Percentiles rank a stretch among this genome's conserved stretches.
Evolutionary conservation across 2,888 invertebrate species (phyloP).

Genomic region (Heliconius aoede): DNA sequence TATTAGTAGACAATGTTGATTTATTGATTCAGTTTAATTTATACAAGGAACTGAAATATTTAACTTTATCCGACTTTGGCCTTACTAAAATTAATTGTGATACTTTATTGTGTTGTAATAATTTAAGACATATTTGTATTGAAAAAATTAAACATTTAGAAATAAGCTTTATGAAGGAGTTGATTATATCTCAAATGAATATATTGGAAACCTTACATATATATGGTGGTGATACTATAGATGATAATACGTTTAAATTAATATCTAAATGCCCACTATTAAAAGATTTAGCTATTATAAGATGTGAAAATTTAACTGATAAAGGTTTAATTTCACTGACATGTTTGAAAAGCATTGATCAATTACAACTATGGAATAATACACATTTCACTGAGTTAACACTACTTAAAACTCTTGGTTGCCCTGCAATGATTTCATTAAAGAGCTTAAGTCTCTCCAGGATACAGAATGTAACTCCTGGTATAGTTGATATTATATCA

Average conservation of each 20-base stretch:
- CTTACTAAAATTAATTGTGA: constrained; percentile 65
- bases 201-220: constrained; percentile 68
- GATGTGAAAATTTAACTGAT: constrained; percentile 74
- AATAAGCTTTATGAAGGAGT: constrained; percentile 62
- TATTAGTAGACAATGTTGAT: constrained; percentile 57
- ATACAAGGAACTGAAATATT: constrained; percentile 64
- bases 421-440: constrained; percentile 61
- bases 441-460: constrained; percentile 73
- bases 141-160: constrained; percentile 72
- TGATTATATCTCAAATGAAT: constrained; percentile 64
- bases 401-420: constrained; percentile 64
- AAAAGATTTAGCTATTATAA: constrained; percentile 70
- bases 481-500: constrained; percentile 71
- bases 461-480: constrained; percentile 69
- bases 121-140: constrained; percentile 71
- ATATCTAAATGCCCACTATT: constrained; percentile 67
- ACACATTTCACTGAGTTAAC: constrained; percentile 65
- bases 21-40: constrained; percentile 65
- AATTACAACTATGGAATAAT: constrained; percentile 78
- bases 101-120: constrained; percentile 63
- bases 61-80: constrained; percentile 75
- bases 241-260: constrained; percentile 65
- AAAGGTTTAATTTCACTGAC: constrained; percentile 62
- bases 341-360: constrained; percentile 60
- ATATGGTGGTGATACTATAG: constrained; percentile 70